Conservation (phyloP, 2,888 invertebrate genomes). For the Drosophila leonis region DNA sequence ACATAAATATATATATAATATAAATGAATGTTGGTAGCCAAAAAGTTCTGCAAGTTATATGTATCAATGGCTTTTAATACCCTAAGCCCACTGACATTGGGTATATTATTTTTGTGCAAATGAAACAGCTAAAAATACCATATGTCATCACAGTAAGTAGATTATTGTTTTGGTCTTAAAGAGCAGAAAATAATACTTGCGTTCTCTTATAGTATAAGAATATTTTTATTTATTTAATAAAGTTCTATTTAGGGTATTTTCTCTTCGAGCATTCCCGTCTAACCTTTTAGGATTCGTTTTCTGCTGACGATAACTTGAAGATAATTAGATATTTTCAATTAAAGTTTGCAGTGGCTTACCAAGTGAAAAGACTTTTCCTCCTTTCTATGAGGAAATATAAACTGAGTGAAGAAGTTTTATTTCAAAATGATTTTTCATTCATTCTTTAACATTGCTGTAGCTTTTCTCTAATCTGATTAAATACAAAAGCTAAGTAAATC, state of each 20-base stretch:
- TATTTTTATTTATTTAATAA: neutral
- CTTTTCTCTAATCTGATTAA: neutral
- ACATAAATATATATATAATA: no score
- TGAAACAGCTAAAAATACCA: neutral
- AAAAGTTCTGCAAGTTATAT: neutral
- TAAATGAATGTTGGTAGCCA: no score
- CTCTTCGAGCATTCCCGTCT: neutral
- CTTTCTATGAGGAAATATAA: neutral
- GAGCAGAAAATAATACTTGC: no score
- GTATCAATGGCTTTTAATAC: neutral
- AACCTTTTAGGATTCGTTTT: slow-evolving; percentile 29
- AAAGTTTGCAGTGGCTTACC: slow-evolving; percentile 68
- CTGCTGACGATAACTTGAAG: slow-evolving; percentile 81
- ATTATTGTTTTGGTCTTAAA: neutral
- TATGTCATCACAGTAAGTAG: neutral
- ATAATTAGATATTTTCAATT: slow-evolving; percentile 82
- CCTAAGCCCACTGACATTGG: neutral
- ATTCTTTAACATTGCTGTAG: neutral
- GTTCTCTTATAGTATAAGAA: neutral
- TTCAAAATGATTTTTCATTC: neutral
- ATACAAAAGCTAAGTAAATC: neutral
- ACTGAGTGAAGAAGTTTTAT: neutral
- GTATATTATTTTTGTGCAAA: neutral
- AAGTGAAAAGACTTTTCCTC: slow-evolving; percentile 1
- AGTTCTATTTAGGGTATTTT: neutral